Base-by-base conservation (phyloP, 2,113 vertebrate species). In the Istiophorus platypterus region DNA sequence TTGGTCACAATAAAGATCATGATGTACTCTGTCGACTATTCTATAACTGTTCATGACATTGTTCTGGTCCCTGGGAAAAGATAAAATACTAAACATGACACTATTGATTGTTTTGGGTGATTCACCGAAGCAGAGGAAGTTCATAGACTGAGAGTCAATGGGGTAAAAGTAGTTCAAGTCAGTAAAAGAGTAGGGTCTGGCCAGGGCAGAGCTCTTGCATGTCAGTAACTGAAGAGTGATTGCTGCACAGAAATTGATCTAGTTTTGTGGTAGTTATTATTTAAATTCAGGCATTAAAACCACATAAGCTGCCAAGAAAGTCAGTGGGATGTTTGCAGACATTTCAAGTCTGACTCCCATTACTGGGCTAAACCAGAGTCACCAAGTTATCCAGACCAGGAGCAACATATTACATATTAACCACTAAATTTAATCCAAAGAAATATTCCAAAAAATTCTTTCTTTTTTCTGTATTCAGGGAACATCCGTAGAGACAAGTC, bases 11-110 rank as follows among this genome's bases (percentile, higher is more conserved):
- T 76, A 71, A 78, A 72, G 78, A 88, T 71, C 64, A 31, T 62
- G 64, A 83, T 72, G 62, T 76, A 77, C 72, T 85, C 77, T 45
- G 63, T 13, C 0, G 18, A 26, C 45, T 67, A 29, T 39, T 74
- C 41, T 78, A 64, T 80, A 77, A 90, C 69, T 76, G 76, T 84
- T 62, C 26, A 31, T 83, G 66, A 82, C 76, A 90, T 92, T 93
- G 91, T 91, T 91, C 78, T 72, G 31, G 81, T 59, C 70, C 85
- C 37, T 79, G 79, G 68, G 57, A 71, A 59, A 80, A 81, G 13
- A 88, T 82, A 42, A 64, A 70, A 85, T 84, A 14, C 37, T 78
- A 56, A 57, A 75, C 49, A 72, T 71, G 49, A 80, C 34, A 56
- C 2, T 47, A 61, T 12, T 47, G 56, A 24, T 41, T 62, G 26